Base-by-base conservation (phyloP, 1,140 invertebrate genomes). In the Hermatobates lingyangjiaoensis region DNA sequence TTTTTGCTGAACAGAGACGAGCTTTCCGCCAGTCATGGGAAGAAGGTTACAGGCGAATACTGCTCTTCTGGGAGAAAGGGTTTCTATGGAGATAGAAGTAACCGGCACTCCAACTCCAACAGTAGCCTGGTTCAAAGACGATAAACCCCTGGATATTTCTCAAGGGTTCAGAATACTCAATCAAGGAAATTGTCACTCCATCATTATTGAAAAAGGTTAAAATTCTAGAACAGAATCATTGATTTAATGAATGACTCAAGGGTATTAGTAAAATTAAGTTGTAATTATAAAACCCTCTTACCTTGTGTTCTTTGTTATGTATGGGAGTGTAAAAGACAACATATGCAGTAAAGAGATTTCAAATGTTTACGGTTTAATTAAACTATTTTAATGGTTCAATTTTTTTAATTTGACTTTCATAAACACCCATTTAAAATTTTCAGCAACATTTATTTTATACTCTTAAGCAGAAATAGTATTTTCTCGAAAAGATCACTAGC, bases 21-120 rank as follows among this genome's bases (percentile, higher is more conserved):
- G 79, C 45, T 82, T 83, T 60, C 83, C 83, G 20, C 85, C 86
- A 10, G 82, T 86, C 38, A 85, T 90, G 64, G 79, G 81, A 7
- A 72, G 78, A 60, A 73, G 84, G 51, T 68, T 89, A 18, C 80
- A 85, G 66, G 81, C 84, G 26, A 77, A 80, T 63, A 76, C 83
- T 15, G 75, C 79, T 0, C 78, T 80, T 55, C 73, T 74, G 54
- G 80, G 80, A 3, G 79, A 84, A 54, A 71, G 80, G 55, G 68
- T 85, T 10, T 74, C 77, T 27, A 76, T 87, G 74, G 80, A 83
- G 65, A 79, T 86, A 3, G 80, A 86, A 68, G 78, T 87, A 15
- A 82, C 78, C 23, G 82, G 80, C 42, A 76, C 77, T 34, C 82
- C 82, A 1, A 73, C 77, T 38, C 82, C 83, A 1, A 73, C 72